phyloP scores from a whole-genome alignment of 1,140 invertebrate species.

The Pomacea maculata region DNA sequence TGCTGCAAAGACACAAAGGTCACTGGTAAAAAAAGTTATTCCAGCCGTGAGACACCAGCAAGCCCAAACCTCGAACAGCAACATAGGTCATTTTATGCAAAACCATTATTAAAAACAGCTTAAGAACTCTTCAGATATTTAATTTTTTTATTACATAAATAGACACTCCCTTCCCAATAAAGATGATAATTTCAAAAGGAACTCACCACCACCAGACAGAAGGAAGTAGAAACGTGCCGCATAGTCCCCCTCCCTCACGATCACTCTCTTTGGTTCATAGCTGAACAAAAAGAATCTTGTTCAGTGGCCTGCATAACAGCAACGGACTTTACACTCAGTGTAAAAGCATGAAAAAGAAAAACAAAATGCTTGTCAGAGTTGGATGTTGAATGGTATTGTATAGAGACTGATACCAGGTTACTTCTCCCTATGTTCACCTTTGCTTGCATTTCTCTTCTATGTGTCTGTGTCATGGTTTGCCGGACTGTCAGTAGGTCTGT shows the following conservation, averaged over 20 bases:
- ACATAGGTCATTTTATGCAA: not conserved
- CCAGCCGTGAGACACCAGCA: not conserved
- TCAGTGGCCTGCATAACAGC: too few relatives aligned
- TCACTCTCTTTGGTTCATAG: constrained; percentile 51
- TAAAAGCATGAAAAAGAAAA: too few relatives aligned
- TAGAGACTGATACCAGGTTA: too few relatives aligned
- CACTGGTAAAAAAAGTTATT: not conserved
- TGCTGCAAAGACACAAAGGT: constrained; percentile 33
- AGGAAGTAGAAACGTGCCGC: constrained; percentile 58
- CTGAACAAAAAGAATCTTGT: constrained; percentile 31
- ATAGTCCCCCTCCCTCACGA: constrained; percentile 54
- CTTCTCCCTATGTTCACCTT: too few relatives aligned
- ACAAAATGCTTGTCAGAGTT: not conserved
- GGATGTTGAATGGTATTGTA: not conserved
- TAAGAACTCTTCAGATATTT: not conserved
- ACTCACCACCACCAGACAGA: constrained; percentile 56
- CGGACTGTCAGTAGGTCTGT: not conserved
- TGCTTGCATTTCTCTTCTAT: not conserved
- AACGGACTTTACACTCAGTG: too few relatives aligned
- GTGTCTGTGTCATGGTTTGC: not conserved
- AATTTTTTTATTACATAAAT: not conserved
- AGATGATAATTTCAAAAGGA: too few relatives aligned
- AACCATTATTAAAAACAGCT: not conserved
- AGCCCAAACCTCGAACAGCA: too few relatives aligned
- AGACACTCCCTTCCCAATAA: too few relatives aligned